phyloP scores from a whole-genome alignment of 2,888 invertebrate genomes.

The Encarsia formosa region DNA sequence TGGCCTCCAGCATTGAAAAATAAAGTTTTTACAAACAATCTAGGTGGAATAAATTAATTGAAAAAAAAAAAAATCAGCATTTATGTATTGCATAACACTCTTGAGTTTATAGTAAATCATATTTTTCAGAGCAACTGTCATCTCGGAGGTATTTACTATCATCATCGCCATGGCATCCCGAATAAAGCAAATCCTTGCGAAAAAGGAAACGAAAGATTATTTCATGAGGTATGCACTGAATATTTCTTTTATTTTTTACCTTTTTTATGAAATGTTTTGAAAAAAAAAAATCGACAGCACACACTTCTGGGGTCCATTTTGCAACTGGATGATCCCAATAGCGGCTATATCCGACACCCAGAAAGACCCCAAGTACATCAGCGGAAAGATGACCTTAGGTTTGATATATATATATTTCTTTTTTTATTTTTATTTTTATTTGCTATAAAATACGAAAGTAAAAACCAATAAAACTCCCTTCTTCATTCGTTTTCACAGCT shows the following conservation, averaged over 20 bases:
- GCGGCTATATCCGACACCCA: slow-evolving; percentile 88
- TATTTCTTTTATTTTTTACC: no score
- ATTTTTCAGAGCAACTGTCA: no score
- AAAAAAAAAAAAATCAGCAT: no score
- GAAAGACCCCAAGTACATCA: slow-evolving; percentile 86
- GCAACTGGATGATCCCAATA: slow-evolving; percentile 97
- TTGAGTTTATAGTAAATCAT: no score
- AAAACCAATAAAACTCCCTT: no score
- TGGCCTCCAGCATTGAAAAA: no score
- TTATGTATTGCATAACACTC: no score
- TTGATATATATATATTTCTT: background rate
- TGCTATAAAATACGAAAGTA: background rate
- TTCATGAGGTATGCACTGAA: slow-evolving; percentile 36
- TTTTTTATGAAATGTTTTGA: no score
- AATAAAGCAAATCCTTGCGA: slow-evolving; percentile 28
- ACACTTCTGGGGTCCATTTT: slow-evolving; percentile 97
- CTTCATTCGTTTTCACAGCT: slow-evolving; percentile 33
- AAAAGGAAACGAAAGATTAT: slow-evolving; percentile 38
- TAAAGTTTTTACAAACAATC: no score
- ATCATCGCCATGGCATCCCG: slow-evolving; percentile 25
- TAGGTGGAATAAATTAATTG: no score
- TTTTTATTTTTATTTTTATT: background rate
- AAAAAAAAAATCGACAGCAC: slow-evolving; percentile 71
- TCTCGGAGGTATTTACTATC: no score
- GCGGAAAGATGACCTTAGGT: slow-evolving; percentile 83